Base-by-base conservation (phyloP, 2,888 invertebrate genomes). In the Drosophila demipolita region DNA sequence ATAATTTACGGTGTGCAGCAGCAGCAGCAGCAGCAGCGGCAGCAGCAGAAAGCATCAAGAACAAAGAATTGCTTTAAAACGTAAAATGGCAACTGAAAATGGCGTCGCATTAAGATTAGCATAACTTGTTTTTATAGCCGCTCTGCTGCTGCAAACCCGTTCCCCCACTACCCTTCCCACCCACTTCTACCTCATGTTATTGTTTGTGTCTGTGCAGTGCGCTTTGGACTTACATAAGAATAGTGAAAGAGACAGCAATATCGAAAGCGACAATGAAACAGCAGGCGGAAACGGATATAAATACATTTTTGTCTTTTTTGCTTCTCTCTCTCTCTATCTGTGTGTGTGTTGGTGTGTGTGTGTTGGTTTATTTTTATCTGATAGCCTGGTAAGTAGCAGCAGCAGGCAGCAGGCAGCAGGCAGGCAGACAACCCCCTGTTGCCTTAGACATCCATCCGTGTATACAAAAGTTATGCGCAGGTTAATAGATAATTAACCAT, bases 401-500 rank as follows among this genome's bases (percentile, higher is more conserved):
- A 57, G 55, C 38, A 23, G 29, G 35, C 20, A 35, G 35, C 20
- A 38, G 64, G 33, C 48, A 40, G 53, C 38, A 17, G 0, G 6
- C 26, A 26, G 26, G 26, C 2, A 26, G 26, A 26, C 29, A 29
- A 6, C 49, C 12, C 29, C 29, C 12, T 20, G 52, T 42, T 42
- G 33, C 48, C 54, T 32, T 32, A 49, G 48, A 20, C 29, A 45
- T 58, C 59, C 72, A 53, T 63, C 74, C 64, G 66, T 58, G 65
- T 59, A 67, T 61, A 61, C 55, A 75, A 79, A 83, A 90, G 89
- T 88, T 88, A 87, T 90, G 87, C 86, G 66, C 83, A 87, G 83
- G 87, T 86, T 87, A 88, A 87, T 87, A 88, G 87, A 90, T 87
- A 87, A 90, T 87, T 87, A 90, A 86, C 87, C 87, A 90, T 90